These are phyloP conservation scores for Lepus timidus DNA, from an alignment of 2,113 vertebrate species.

Conservation along the genomic window DNA sequence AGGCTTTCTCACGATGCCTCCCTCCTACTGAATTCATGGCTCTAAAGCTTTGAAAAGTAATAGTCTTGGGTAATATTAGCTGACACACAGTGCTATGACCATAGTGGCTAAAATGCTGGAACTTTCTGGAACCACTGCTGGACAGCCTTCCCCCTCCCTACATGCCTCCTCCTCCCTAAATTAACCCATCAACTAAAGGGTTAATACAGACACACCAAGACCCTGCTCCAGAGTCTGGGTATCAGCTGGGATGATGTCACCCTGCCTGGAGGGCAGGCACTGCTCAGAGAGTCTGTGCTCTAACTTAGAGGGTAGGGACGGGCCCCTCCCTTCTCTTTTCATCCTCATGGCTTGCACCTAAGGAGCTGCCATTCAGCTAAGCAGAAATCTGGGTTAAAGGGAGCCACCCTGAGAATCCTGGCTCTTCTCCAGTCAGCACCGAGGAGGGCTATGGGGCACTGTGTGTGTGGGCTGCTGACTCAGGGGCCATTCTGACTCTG, in stretches of 20 bases:
- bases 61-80: not conserved
- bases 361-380: not conserved
- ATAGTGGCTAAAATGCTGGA: not conserved
- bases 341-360: not conserved
- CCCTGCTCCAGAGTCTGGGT: not conserved
- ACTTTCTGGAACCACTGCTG: not conserved
- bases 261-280: not conserved
- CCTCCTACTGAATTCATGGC: not conserved
- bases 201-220: too few relatives aligned
- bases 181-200: not conserved
- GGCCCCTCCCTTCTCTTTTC: not conserved
- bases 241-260: not conserved
- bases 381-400: not conserved
- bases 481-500: not conserved
- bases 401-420: not conserved
- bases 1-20: not conserved
- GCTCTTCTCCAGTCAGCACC: not conserved
- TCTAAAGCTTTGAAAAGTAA: not conserved
- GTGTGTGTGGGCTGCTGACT: accelerated
- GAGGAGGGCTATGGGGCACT: accelerated
- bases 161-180: not conserved
- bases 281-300: not conserved
- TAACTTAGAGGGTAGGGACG: not conserved
- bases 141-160: not conserved
- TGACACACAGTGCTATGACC: too few relatives aligned